Evolutionary conservation across 2,888 invertebrate genomes (phyloP).

Genomic region (Timandra comae): DNA sequence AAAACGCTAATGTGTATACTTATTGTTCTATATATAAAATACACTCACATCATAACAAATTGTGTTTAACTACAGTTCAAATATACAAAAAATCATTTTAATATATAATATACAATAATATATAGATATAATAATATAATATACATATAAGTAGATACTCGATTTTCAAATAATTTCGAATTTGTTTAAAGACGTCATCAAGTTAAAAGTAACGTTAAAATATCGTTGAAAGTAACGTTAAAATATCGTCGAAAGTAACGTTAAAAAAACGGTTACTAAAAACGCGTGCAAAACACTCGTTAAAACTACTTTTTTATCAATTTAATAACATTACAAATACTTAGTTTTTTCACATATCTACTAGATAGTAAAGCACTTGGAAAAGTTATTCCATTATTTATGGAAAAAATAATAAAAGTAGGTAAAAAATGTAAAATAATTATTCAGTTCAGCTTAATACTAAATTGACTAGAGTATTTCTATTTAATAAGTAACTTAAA

Average conservation of each 20-base stretch:
- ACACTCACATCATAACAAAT: constrained; percentile 66
- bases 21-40: constrained; percentile 58
- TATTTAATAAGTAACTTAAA: not conserved
- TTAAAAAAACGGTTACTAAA: constrained; percentile 3
- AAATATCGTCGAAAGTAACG: too few species aligned
- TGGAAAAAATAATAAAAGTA: constrained; percentile 39
- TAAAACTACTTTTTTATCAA: constrained; percentile 49
- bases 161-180: too few species aligned
- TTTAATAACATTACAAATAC: constrained; percentile 71
- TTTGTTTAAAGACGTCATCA: too few species aligned
- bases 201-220: too few species aligned
- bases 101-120: not conserved
- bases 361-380: constrained; percentile 77
- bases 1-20: constrained; percentile 65
- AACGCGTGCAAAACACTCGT: constrained; percentile 64
- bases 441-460: constrained; percentile 46
- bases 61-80: constrained; percentile 41
- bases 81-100: not conserved
- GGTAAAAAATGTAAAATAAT: constrained; percentile 14
- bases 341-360: constrained; percentile 58
- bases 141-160: too few species aligned
- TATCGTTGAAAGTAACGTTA: too few species aligned
- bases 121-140: too few species aligned
- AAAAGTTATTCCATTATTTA: constrained; percentile 60
- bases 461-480: constrained; percentile 66